A percentile compares a stretch with the other conserved stretches of the same genome.
These are phyloP conservation scores for Pammene fasciana DNA, from an alignment of 2,888 invertebrate species.

Conservation along the genomic window DNA sequence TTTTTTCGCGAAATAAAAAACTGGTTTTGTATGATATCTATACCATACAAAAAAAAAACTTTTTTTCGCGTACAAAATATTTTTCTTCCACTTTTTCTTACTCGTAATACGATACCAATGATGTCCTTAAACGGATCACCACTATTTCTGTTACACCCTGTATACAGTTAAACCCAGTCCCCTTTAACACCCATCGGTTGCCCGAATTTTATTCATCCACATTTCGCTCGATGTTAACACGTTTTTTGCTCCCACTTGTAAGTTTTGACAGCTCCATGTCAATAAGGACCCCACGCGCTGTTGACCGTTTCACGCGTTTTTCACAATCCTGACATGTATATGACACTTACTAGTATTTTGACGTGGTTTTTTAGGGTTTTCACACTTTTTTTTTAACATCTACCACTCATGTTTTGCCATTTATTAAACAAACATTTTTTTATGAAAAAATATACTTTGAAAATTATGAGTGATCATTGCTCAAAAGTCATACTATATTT, in stretches of 20 bases:
- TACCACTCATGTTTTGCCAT: neutral
- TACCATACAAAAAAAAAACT: no score
- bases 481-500: no score
- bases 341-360: constrained; percentile 17
- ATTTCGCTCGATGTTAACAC: constrained; percentile 31
- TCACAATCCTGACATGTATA: constrained; percentile 12
- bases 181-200: constrained; percentile 20
- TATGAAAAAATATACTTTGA: no score
- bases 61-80: no score
- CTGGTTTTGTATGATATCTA: no score
- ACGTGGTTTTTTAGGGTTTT: neutral
- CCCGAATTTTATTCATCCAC: constrained; percentile 13
- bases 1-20: no score
- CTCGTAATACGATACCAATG: no score
- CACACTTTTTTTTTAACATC: neutral
- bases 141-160: no score
- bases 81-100: no score
- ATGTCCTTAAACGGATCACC: no score
- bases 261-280: constrained; percentile 40
- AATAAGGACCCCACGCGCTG: constrained; percentile 33
- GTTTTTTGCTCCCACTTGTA: constrained; percentile 36
- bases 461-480: no score
- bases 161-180: neutral
- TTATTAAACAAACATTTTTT: neutral
- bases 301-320: constrained; percentile 22